Percentiles rank a stretch among this genome's conserved stretches.
Conservation (phyloP, 1,140 invertebrate genomes). For the Eriocheir sinensis region DNA sequence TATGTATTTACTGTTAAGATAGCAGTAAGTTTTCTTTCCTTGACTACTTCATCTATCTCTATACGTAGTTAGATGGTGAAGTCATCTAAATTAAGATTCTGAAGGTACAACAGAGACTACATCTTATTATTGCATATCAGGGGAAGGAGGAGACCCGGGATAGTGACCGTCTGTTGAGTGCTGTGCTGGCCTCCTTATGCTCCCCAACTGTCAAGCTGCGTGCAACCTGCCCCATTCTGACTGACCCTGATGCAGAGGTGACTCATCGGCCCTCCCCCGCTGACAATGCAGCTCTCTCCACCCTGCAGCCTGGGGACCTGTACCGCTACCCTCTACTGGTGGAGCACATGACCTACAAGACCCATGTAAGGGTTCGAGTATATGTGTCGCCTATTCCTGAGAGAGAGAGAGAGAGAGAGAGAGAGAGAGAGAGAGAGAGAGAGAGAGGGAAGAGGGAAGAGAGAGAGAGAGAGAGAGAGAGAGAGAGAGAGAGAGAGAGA, state of each 20-base stretch:
- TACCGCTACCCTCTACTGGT: conserved; percentile 91
- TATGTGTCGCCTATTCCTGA: too few relatives aligned
- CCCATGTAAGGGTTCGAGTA: conserved; percentile 84
- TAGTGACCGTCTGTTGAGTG: conserved; percentile 88
- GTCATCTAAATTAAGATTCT: too few relatives aligned
- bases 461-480: not conserved
- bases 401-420: too few relatives aligned
- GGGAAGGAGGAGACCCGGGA: conserved; percentile 80
- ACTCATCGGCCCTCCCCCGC: conserved; percentile 83
- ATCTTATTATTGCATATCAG: conserved; percentile 35
- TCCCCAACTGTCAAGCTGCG: conserved; percentile 90
- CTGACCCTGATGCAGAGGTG: conserved; percentile 78
- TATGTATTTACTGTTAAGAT: too few relatives aligned
- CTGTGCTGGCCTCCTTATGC: conserved; percentile 91
- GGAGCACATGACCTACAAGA: conserved; percentile 90
- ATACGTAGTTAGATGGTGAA: too few relatives aligned
- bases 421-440: not conserved
- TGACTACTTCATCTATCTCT: too few relatives aligned
- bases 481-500: conserved; percentile 18
- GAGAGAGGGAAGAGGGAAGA: not conserved
- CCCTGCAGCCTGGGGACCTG: conserved; percentile 86
- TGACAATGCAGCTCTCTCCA: conserved; percentile 86
- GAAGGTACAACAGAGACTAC: too few relatives aligned
- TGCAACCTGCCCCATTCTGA: conserved; percentile 88
- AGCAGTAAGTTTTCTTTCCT: too few relatives aligned